phyloP scores from a whole-genome alignment of 2,113 vertebrate genomes.

The Hippoglossus stenolepis region DNA sequence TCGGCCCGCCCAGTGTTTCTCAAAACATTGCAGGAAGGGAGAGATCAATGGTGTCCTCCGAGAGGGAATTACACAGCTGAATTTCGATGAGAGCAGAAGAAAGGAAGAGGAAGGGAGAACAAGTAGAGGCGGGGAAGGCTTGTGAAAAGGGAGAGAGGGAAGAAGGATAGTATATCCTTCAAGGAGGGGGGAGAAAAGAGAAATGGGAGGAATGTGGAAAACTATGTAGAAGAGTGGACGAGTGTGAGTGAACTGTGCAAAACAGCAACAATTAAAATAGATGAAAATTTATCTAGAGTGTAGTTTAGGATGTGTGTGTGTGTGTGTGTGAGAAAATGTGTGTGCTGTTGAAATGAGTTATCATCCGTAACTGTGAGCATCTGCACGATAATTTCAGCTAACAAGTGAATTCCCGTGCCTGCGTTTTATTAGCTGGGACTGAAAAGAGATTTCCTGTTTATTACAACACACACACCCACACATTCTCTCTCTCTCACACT shows the following conservation, averaged over 20 bases:
- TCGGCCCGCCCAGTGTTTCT: constrained; percentile 67
- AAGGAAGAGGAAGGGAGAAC: constrained; percentile 74
- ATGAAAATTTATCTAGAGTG: constrained; percentile 14
- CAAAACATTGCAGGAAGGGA: constrained; percentile 66
- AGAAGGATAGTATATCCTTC: constrained; percentile 66
- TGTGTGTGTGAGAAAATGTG: not conserved
- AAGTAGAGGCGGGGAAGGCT: constrained; percentile 74
- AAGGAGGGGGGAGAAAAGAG: constrained; percentile 25
- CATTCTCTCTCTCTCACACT: not conserved
- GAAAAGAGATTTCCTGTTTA: not conserved
- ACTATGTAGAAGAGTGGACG: constrained; percentile 31
- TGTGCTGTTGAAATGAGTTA: constrained; percentile 26
- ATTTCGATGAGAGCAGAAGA: constrained; percentile 79
- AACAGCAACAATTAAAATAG: not conserved
- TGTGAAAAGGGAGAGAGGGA: constrained; percentile 68
- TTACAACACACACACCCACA: not conserved
- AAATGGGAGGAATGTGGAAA: constrained; percentile 72
- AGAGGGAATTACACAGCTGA: constrained; percentile 77
- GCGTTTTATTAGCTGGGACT: not conserved
- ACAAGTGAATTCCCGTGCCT: not conserved
- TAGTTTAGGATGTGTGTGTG: not conserved
- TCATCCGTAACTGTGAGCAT: constrained; percentile 37
- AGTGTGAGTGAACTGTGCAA: constrained; percentile 10
- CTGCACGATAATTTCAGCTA: constrained; percentile 39
- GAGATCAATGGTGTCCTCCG: constrained; percentile 79